These are phyloP conservation scores for Ceratina calcarata DNA, from an alignment of 1,140 invertebrate species.

Conservation along the genomic window DNA sequence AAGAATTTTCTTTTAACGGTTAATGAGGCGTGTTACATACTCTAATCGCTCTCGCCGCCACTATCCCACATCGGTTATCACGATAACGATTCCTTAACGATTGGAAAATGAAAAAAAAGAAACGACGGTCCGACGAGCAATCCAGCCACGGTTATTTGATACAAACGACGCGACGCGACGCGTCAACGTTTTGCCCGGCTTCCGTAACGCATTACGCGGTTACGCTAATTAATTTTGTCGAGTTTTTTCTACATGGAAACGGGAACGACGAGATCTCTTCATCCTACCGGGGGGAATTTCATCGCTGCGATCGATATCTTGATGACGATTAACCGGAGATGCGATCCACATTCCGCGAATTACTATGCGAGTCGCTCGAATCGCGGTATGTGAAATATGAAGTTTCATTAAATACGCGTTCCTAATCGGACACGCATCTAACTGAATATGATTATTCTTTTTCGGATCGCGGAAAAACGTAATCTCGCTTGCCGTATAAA, in stretches of 20 bases:
- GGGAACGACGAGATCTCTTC: conserved; percentile 50
- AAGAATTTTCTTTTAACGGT: too few species aligned
- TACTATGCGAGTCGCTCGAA: conserved; percentile 22
- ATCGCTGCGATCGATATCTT: conserved; percentile 45
- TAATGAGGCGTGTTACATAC: too few species aligned
- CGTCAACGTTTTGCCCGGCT: background rate
- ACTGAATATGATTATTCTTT: conserved; percentile 3
- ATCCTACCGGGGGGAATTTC: conserved; percentile 50
- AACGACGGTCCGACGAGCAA: too few species aligned
- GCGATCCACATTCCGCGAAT: conserved; percentile 46
- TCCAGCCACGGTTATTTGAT: too few species aligned
- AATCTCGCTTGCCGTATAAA: too few species aligned
- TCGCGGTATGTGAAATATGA: conserved; percentile 44
- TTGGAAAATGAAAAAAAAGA: too few species aligned
- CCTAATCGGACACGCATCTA: background rate
- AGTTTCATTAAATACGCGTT: conserved; percentile 39
- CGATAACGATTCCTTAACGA: background rate
- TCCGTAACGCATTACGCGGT: background rate
- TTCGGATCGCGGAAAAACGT: background rate
- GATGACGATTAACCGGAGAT: conserved; percentile 48
- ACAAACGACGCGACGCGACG: too few species aligned
- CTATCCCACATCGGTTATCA: background rate
- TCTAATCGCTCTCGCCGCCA: too few species aligned
- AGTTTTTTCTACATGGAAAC: background rate
- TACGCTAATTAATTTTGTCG: conserved; percentile 12